phyloP scores from a whole-genome alignment of 2,888 invertebrate genomes.

The Argyresthia goedartella region DNA sequence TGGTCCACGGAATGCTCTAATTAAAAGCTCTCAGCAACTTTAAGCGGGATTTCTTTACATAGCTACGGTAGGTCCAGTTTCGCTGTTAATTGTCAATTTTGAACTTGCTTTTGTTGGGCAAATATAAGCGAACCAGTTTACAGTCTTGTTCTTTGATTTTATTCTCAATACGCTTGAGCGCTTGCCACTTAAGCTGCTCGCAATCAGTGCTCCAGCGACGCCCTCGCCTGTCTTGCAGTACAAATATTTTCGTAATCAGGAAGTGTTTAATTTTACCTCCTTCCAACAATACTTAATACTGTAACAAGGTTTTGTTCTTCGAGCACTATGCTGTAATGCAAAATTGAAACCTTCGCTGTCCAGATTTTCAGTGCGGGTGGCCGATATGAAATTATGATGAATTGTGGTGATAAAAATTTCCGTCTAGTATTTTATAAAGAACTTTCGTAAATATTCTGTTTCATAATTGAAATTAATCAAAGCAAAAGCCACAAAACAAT shows the following conservation, averaged over 20 bases:
- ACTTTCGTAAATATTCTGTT: too few relatives aligned
- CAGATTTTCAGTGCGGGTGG: too few relatives aligned
- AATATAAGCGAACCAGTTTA: not conserved
- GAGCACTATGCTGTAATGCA: too few relatives aligned
- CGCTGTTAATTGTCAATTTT: slow-evolving; percentile 12
- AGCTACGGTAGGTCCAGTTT: slow-evolving; percentile 2
- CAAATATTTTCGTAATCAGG: not conserved
- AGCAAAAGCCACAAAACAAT: too few relatives aligned
- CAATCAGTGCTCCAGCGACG: not conserved
- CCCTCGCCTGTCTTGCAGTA: not conserved
- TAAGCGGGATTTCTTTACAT: not conserved
- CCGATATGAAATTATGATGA: too few relatives aligned
- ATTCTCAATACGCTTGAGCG: not conserved
- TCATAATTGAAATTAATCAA: too few relatives aligned
- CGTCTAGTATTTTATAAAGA: too few relatives aligned
- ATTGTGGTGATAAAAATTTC: too few relatives aligned
- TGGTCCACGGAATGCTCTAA: slow-evolving; percentile 10
- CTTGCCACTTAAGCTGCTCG: not conserved
- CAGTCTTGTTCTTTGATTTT: not conserved
- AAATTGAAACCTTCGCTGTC: too few relatives aligned
- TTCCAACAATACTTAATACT: slow-evolving; percentile 11
- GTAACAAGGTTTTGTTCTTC: too few relatives aligned
- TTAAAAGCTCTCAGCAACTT: not conserved
- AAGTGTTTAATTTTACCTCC: slow-evolving; percentile 25
- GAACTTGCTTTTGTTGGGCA: not conserved